Base-by-base conservation (phyloP, 1,140 invertebrate species). In the Trichomalopsis sarcophagae region DNA sequence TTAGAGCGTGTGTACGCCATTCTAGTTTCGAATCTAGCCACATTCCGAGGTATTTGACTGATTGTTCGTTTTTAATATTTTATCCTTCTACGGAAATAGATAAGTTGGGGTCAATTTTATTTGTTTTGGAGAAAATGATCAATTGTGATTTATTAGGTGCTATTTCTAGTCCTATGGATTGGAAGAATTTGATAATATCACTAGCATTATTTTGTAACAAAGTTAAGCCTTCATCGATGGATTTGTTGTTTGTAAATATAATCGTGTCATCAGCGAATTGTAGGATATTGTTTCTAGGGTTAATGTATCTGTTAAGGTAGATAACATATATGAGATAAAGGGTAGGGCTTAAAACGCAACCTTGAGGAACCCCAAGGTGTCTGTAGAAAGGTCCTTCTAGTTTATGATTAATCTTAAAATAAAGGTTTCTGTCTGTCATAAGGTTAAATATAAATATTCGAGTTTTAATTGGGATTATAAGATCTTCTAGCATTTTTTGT, bases 181-280 rank as follows among this genome's bases (percentile, higher is more conserved):
- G 83, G 77, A 30, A 87, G 13, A n/a, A 73, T 14, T 30, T 4
- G 7, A 30, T 75, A 17, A 44, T 55, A 21, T 23, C 62, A 23
- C 77, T 17, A 1, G 47, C 2, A 17, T 62, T 78, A 0, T n/a
- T 55, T 23, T 40, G 40, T 40, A 40, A 40, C 7, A 9, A 7
- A 7, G 5, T 0, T 40, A 78, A n/a, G 33, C 62, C 76, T 78
- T 68, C n/a, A 7, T 69, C 9, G 75, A 82, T 50, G 0, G 44
- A 50, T 23, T 78, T 78, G 2, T 17, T 17, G 10, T 2, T 62
- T 6, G 1, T 62, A 11, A 79, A 81, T 21, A 88, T 47, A 30
- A 83, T 81, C n/a, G 86, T 77, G 73, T 88, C 87, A 62, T 88
- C 87, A 13, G 84, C 86, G 36, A 81, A 87, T 84, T 62, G 79